Percentiles rank a stretch among this genome's conserved stretches.
Evolutionary conservation across 2,888 invertebrate genomes (phyloP).

Genomic region (Listrodromus nycthemerus): DNA sequence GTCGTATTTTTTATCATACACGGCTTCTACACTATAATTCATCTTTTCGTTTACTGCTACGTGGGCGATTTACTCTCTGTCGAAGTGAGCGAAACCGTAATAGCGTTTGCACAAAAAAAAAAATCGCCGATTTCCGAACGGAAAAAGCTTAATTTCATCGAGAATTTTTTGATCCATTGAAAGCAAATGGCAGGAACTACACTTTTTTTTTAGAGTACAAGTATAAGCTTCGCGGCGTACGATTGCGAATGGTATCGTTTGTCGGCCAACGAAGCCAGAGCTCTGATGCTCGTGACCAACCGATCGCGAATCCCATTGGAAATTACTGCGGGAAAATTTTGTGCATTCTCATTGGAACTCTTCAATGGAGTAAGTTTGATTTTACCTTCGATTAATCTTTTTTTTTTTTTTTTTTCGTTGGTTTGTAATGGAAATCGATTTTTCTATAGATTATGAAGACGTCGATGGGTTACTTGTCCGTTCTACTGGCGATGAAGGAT

Average conservation of each 20-base stretch:
- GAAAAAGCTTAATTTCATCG: too few species aligned
- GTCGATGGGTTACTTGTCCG: conserved; percentile 68
- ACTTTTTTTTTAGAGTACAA: conserved; percentile 68
- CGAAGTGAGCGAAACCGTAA: conserved; percentile 28
- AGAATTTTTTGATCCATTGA: too few species aligned
- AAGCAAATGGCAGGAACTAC: neutral
- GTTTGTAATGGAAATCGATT: neutral
- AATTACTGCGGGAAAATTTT: conserved; percentile 76
- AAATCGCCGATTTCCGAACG: too few species aligned
- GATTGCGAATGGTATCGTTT: conserved; percentile 73
- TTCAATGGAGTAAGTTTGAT: conserved; percentile 70
- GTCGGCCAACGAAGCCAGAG: conserved; percentile 56
- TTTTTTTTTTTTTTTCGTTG: neutral
- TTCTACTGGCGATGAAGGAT: conserved; percentile 65
- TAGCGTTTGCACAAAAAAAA: too few species aligned
- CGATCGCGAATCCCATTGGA: conserved; percentile 70
- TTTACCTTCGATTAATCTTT: neutral
- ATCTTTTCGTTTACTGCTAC: conserved; percentile 62
- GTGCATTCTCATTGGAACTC: conserved; percentile 70
- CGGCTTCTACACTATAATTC: conserved; percentile 41
- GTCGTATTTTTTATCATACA: neutral
- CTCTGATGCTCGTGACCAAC: conserved; percentile 68
- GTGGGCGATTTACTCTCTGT: conserved; percentile 54
- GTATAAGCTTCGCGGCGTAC: conserved; percentile 69
- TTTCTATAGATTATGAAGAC: conserved; percentile 61